Percentiles rank a stretch among this genome's conserved stretches.
phyloP scores from a whole-genome alignment of 2,888 invertebrate species.

The Thera britannica region DNA sequence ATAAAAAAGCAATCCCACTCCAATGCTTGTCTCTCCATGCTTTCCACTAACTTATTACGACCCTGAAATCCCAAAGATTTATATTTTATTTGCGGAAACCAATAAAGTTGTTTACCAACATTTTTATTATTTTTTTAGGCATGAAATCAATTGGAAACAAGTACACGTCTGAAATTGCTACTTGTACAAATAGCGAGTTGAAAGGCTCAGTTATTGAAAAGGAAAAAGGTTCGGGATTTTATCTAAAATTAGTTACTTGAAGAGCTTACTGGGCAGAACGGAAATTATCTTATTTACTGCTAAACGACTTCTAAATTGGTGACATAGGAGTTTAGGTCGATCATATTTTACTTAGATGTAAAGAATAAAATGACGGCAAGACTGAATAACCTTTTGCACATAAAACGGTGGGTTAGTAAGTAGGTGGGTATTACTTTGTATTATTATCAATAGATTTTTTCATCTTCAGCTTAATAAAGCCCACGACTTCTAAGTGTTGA shows the following conservation, averaged over 20 bases:
- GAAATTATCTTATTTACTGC: conserved; percentile 23
- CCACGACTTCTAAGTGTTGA: too few relatives aligned
- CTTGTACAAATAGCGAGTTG: conserved; percentile 36
- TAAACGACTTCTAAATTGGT: conserved; percentile 6
- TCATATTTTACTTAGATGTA: too few relatives aligned
- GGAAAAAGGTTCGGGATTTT: conserved; percentile 37
- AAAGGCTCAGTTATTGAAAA: conserved; percentile 37
- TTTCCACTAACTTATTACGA: conserved; percentile 8
- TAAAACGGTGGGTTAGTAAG: too few relatives aligned
- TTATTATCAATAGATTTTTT: too few relatives aligned
- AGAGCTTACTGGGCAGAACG: conserved; percentile 4
- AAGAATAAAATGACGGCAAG: too few relatives aligned
- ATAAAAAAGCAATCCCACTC: not conserved
- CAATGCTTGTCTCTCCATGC: not conserved
- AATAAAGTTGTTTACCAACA: conserved; percentile 35
- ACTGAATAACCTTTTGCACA: too few relatives aligned
- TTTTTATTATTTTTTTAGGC: conserved; percentile 37
- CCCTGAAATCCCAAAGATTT: conserved; percentile 22
- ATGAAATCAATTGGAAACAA: conserved; percentile 40
- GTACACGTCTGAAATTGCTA: conserved; percentile 39
- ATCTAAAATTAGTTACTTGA: conserved; percentile 12
- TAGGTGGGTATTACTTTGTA: too few relatives aligned
- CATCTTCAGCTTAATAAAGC: too few relatives aligned
- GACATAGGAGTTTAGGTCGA: not conserved
- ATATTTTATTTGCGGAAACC: conserved; percentile 24